Base-by-base conservation (phyloP, 2,113 vertebrate species). In the Calyptommatus sinebrachiatus region DNA sequence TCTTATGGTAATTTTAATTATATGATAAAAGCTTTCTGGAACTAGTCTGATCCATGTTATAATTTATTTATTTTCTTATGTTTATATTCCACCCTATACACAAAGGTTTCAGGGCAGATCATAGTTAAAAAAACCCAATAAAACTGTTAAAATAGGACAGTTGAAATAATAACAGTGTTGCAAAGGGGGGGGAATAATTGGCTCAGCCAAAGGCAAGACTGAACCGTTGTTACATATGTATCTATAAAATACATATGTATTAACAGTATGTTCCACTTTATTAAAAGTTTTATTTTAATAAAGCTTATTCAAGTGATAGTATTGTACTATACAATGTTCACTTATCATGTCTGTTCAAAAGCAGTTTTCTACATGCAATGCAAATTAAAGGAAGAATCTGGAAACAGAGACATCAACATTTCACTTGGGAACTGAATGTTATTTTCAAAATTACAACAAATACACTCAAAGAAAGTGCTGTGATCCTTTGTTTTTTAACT, bases 391-490 rank as follows among this genome's bases (percentile, higher is more conserved):
- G 65, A 53, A 78, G 46, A 46, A 24, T 61, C 22, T 12, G 63
- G 66, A 69, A 46, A 69, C n/a, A 85, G 50, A 79, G 45, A 77
- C 62, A 12, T 70, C 46, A 85, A 63, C 50, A 77, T 82, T 81
- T 90, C 77, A 90, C 61, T 81, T 76, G 81, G 76, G 69, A 88
- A 73, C 26, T 84, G 22, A 72, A 80, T 48, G 70, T 78, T 71
- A 61, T 88, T 90, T 86, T 84, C 73, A 87, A 88, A 83, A 89
- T 78, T 74, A 89, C 9, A n/a, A 87, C 9, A 29, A 87, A 89
- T 70, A 77, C 82, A 88, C 92, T 88, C 82, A 86, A 92, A 90
- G 77, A 79, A 91, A 82, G 18, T 82, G 80, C 65, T 88, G 22
- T 45, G 89, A 87, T 41, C 83, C 87, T 91, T 91, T 76, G 73